phyloP scores from a whole-genome alignment of 2,888 invertebrate genomes.

The Suillia variegata region DNA sequence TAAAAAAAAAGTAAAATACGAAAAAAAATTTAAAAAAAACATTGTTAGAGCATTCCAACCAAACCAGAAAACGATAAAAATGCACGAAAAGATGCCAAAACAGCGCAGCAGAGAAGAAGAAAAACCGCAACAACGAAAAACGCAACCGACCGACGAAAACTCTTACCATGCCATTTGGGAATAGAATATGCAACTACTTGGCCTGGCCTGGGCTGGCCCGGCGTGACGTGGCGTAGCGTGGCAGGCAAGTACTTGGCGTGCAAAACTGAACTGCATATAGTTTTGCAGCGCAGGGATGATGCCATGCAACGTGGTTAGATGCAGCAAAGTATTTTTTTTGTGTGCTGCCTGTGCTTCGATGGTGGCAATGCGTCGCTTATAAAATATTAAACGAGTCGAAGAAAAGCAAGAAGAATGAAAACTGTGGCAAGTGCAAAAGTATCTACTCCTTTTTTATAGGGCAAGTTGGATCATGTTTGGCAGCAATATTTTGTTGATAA shows the following conservation, averaged over 20 bases:
- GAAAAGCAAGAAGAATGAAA: not conserved
- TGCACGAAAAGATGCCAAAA: constrained; percentile 7
- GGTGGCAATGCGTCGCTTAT: constrained; percentile 43
- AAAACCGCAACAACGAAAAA: constrained; percentile 28
- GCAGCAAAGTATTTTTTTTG: constrained; percentile 4
- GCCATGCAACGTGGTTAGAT: not conserved
- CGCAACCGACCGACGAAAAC: constrained; percentile 48
- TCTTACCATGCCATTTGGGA: constrained; percentile 48
- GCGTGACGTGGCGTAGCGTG: not conserved
- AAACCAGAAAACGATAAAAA: constrained; percentile 22
- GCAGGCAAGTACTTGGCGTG: too few species aligned
- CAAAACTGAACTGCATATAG: too few species aligned
- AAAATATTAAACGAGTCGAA: constrained; percentile 43
- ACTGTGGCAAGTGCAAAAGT: too few species aligned
- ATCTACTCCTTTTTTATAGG: too few species aligned
- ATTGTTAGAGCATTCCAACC: too few species aligned
- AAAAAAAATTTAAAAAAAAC: not conserved
- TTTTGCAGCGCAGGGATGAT: not conserved
- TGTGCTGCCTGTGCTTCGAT: constrained; percentile 26
- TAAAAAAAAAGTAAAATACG: not conserved
- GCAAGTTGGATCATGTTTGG: not conserved
- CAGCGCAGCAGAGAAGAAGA: too few species aligned
- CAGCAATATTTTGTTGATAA: too few species aligned
- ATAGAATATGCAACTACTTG: constrained; percentile 20
- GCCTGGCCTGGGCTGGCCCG: not conserved